A percentile compares a stretch with the other conserved stretches of the same genome.
These are phyloP conservation scores for Phrynosoma blainvillii DNA, from an alignment of 2,113 vertebrate genomes.

Conservation along the genomic window DNA sequence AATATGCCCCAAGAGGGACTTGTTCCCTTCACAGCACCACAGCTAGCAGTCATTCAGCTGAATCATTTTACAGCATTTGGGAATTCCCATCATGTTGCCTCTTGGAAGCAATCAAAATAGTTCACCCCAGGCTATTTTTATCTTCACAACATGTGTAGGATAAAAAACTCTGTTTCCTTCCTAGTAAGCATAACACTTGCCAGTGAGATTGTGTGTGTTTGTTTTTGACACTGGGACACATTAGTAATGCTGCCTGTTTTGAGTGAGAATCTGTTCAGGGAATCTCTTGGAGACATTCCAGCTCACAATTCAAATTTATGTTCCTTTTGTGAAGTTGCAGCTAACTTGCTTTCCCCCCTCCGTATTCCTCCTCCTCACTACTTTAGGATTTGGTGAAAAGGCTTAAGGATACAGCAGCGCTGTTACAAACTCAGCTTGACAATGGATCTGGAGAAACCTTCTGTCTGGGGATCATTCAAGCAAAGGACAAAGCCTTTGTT, in stretches of 20 bases:
- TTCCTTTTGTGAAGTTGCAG: constrained; percentile 32
- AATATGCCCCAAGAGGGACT: not conserved
- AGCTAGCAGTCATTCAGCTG: not conserved
- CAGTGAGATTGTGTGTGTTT: constrained; percentile 31
- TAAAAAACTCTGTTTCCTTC: constrained; percentile 51
- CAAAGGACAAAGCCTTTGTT: constrained; percentile 77
- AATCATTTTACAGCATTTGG: constrained; percentile 2
- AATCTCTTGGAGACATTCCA: constrained; percentile 55
- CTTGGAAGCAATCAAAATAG: constrained; percentile 4
- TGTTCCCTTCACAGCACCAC: not conserved
- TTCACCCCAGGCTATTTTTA: constrained; percentile 38
- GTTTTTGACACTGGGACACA: constrained; percentile 27
- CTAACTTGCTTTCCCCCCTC: constrained; percentile 50
- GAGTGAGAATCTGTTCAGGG: constrained; percentile 47
- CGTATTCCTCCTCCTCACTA: not conserved
- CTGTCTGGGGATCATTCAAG: constrained; percentile 81
- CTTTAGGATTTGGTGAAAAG: constrained; percentile 35
- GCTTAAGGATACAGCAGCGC: not conserved
- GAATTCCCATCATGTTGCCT: constrained; percentile 12
- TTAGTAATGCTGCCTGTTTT: constrained; percentile 46
- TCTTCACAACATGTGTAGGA: constrained; percentile 35
- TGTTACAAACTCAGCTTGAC: constrained; percentile 37
- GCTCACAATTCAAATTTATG: constrained; percentile 47
- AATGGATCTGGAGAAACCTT: constrained; percentile 81
- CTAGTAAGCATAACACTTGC: constrained; percentile 56